Evolutionary conservation across 1,140 invertebrate genomes (phyloP).

Genomic region (Drosophila punjabiensis): DNA sequence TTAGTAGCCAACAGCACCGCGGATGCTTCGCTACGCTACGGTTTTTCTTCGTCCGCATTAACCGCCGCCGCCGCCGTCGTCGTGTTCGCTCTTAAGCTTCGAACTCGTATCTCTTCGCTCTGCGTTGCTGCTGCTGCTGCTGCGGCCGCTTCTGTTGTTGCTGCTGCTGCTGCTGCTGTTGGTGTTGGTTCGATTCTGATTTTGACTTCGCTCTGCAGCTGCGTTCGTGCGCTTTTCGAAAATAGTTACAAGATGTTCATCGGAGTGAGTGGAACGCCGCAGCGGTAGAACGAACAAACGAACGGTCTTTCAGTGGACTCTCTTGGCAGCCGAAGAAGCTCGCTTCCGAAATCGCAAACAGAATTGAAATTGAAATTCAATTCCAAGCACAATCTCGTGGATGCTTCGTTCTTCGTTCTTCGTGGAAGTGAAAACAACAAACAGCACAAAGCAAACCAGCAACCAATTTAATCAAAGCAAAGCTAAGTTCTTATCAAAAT

Average conservation of each 20-base stretch:
- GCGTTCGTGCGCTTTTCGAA: conserved; percentile 84
- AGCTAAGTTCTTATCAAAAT: conserved; percentile 27
- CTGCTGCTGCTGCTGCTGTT: conserved; percentile 40
- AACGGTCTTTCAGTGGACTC: conserved; percentile 54
- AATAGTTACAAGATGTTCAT: conserved; percentile 85
- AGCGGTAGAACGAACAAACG: conserved; percentile 70
- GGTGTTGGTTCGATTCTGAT: conserved; percentile 45
- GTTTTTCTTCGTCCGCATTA: conserved; percentile 44
- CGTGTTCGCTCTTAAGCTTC: conserved; percentile 44
- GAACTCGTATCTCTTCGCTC: conserved; percentile 39
- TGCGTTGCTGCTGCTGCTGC: conserved; percentile 2
- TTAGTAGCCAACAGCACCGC: conserved; percentile 74
- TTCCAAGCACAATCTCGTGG: conserved; percentile 28
- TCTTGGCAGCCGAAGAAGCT: conserved; percentile 58
- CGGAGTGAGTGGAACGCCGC: conserved; percentile 84
- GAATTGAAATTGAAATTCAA: conserved; percentile 37
- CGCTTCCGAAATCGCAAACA: conserved; percentile 41
- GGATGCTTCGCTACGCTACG: conserved; percentile 79
- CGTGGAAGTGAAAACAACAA: conserved; percentile 18
- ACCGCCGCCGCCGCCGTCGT: conserved; percentile 10
- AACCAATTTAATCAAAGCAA: conserved; percentile 18
- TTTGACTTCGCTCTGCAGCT: conserved; percentile 78
- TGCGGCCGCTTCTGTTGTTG: conserved; percentile 27
- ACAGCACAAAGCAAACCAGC: conserved; percentile 10
- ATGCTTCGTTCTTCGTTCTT: conserved; percentile 24